A percentile compares a stretch with the other conserved stretches of the same genome.
These are phyloP conservation scores for Botrylloides violaceus DNA, from an alignment of 23 tunicate genomes.

Conservation along the genomic window DNA sequence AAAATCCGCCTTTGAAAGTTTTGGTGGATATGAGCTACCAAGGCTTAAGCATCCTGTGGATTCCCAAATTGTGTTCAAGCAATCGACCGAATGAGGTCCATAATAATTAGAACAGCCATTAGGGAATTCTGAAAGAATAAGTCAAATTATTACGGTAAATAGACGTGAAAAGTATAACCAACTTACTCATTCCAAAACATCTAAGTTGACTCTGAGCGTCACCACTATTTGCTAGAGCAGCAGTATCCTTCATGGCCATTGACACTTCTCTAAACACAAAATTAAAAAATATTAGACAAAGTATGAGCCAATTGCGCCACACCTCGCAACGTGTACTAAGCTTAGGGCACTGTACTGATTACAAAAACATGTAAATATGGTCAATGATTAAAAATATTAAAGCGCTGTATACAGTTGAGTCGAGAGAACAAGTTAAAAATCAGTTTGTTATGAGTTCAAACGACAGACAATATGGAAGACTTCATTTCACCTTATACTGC, in stretches of 20 bases:
- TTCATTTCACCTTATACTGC: constrained; percentile 1
- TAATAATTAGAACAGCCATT: constrained; percentile 6
- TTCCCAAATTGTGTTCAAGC: constrained; percentile 26
- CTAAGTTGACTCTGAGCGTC: not conserved
- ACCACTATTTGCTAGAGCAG: not conserved
- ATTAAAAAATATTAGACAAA: too few species aligned
- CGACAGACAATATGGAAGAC: too few species aligned
- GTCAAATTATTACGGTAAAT: too few species aligned
- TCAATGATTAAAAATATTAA: too few species aligned
- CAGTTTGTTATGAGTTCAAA: too few species aligned
- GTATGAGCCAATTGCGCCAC: too few species aligned
- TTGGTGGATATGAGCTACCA: constrained; percentile 7
- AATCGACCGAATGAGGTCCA: constrained; percentile 24
- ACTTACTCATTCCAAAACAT: constrained; percentile 16
- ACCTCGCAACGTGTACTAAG: too few species aligned
- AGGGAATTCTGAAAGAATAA: not conserved
- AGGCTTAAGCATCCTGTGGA: not conserved
- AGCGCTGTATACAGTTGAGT: too few species aligned
- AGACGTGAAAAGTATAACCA: too few species aligned
- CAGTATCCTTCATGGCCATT: not conserved
- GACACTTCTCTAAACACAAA: not conserved
- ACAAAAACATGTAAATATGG: too few species aligned
- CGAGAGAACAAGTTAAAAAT: too few species aligned
- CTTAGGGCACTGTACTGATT: too few species aligned
- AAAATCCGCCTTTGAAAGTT: not conserved